Evolutionary conservation across 1,140 invertebrate species (phyloP), one percentile per base, ranked within the genome.

Genomic region (Bombus ignitus): DNA sequence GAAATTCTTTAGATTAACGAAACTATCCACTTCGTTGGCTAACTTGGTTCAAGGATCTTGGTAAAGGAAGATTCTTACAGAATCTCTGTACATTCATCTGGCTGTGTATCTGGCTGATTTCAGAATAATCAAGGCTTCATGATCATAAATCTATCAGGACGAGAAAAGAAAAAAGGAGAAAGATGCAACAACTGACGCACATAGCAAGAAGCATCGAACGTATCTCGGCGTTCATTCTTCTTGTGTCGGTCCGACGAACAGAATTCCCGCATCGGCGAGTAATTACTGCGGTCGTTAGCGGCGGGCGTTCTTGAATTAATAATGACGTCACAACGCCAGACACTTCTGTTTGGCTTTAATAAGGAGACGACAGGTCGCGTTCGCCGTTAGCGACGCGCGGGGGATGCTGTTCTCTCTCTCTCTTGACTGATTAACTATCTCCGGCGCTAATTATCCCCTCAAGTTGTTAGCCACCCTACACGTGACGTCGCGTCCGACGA

Each of bases 371-470:
- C 91, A 92, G 90, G 88, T 91, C 89, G 90, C 74, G 89, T 92
- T 91, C 86, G 89, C 83, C 87, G 76, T 84, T 79, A 83, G 72
- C 86, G 89, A 80, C 57, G 65, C 62, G 75, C 73, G 85, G 79
- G 93, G 94, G 92, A 92, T 90, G 89, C 89, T 68, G 62, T 3
- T 25, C 32, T 25, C 66, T 15, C 18, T 22, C 66, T 86, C 92
- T 87, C 91, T 93, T 93, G 93, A 94, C 91, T 94, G 92, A 95
- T 94, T 92, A 92, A 94, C 89, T 91, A 92, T 95, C 92, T 90
- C 89, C 89, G 91, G 91, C 92, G 91, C 92, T 95, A 95, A 95
- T 95, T 94, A 94, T 91, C 66, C 91, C 66, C 25, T 28, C 57
- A 32, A 82, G 92, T 92, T 89, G 92, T 89, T 92, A 92, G 91